Percentiles rank a stretch among this genome's conserved stretches.
Conservation (phyloP, 2,888 invertebrate genomes). For the Mythimna lalbum region DNA sequence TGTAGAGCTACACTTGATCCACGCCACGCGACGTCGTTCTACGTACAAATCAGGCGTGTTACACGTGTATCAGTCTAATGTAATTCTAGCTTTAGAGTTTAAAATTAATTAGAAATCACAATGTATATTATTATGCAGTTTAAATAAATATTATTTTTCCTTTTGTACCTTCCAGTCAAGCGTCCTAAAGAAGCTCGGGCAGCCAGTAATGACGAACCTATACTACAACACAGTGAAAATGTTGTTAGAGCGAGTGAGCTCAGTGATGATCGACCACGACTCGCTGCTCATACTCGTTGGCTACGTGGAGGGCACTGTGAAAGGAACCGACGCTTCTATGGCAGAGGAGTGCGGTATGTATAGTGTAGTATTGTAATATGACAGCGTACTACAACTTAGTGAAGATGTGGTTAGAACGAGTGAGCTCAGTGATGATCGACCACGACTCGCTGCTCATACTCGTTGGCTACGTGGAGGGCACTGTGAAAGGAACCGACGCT, state of each 20-base stretch:
- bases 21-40: too few species aligned
- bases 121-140: too few species aligned
- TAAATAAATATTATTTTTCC: background rate
- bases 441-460: constrained; percentile 95
- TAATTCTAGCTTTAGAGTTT: too few species aligned
- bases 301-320: constrained; percentile 93
- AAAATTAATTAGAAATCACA: too few species aligned
- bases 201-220: constrained; percentile 98
- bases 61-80: too few species aligned
- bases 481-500: constrained; percentile 90
- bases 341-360: constrained; percentile 85
- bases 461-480: constrained; percentile 92
- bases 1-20: too few species aligned
- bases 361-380: background rate
- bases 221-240: constrained; percentile 99
- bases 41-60: too few species aligned
- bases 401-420: constrained; percentile 94
- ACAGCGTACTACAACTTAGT: background rate
- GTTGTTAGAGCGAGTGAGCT: constrained; percentile 97
- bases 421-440: constrained; percentile 98
- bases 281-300: constrained; percentile 94
- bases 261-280: constrained; percentile 98
- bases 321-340: constrained; percentile 80
- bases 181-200: constrained; percentile 97
- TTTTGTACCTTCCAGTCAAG: constrained; percentile 89